Percentiles rank a stretch among this genome's conserved stretches.
Conservation (phyloP, 1,140 invertebrate species). For the Drosophila teissieri region DNA sequence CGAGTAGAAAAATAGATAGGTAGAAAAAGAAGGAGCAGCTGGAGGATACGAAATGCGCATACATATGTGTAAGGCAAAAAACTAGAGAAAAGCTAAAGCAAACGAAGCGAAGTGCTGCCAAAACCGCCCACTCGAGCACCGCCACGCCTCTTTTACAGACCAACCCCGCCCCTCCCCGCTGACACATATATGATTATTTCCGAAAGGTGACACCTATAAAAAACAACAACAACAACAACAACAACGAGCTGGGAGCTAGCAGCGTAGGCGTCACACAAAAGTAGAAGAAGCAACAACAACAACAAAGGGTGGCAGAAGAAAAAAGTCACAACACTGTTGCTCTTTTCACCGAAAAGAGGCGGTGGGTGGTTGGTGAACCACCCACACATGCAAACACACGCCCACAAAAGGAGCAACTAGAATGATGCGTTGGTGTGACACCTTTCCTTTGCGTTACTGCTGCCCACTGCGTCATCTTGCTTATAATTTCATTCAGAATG, state of each 20-base stretch:
- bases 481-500: conserved; percentile 67
- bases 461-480: conserved; percentile 17
- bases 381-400: conserved; percentile 22
- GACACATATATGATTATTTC: conserved; percentile 83
- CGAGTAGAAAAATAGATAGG: conserved; percentile 79
- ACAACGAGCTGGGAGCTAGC: not conserved
- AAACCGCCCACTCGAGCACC: conserved; percentile 15
- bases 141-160: not conserved
- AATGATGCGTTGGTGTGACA: conserved; percentile 51
- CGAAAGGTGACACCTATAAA: conserved; percentile 82
- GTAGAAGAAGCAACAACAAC: conserved; percentile 60
- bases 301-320: conserved; percentile 31
- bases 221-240: conserved; percentile 42
- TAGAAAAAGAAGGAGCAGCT: conserved; percentile 60
- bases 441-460: conserved; percentile 22
- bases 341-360: conserved; percentile 58
- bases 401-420: conserved; percentile 39
- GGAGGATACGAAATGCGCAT: conserved; percentile 12
- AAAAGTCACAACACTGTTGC: conserved; percentile 71
- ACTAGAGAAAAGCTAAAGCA: conserved; percentile 80
- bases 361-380: conserved; percentile 8
- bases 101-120: conserved; percentile 76
- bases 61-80: conserved; percentile 6
- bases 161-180: conserved; percentile 25
- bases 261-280: conserved; percentile 37